These are phyloP conservation scores for Aplocera efformata DNA, from an alignment of 2,888 invertebrate species.

Conservation along the genomic window DNA sequence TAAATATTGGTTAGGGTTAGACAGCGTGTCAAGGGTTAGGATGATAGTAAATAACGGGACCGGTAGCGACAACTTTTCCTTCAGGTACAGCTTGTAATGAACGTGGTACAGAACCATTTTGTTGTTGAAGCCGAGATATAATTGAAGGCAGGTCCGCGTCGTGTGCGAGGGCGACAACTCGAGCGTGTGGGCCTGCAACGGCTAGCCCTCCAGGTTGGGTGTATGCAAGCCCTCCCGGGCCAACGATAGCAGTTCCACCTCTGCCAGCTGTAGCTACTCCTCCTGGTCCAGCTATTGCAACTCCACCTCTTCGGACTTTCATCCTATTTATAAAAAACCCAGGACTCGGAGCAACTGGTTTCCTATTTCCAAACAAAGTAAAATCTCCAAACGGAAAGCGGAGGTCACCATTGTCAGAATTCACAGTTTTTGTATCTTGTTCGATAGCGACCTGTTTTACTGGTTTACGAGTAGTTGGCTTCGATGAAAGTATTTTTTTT, in stretches of 20 bases:
- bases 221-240: constrained; percentile 88
- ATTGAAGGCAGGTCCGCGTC: constrained; percentile 80
- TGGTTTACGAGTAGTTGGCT: constrained; percentile 45
- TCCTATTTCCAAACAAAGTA: constrained; percentile 31
- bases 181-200: constrained; percentile 87
- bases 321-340: constrained; percentile 85
- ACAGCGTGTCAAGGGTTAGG: constrained; percentile 52
- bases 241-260: constrained; percentile 90
- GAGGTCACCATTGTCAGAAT: constrained; percentile 29
- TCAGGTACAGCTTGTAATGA: constrained; percentile 78
- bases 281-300: constrained; percentile 90
- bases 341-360: constrained; percentile 66
- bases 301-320: constrained; percentile 87
- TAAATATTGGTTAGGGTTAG: constrained; percentile 32
- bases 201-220: constrained; percentile 88
- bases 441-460: constrained; percentile 35
- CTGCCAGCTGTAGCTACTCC: constrained; percentile 89
- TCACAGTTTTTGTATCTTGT: constrained; percentile 43
- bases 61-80: constrained; percentile 86
- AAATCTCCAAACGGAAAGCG: constrained; percentile 31
- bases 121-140: constrained; percentile 62
- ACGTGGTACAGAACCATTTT: constrained; percentile 59
- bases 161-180: constrained; percentile 84
- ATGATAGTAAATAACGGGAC: constrained; percentile 86
- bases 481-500: constrained; percentile 47